Evolutionary conservation across 2,113 vertebrate species (phyloP), one percentile per base, ranked within the genome.

Genomic region (Pitta sordida): DNA sequence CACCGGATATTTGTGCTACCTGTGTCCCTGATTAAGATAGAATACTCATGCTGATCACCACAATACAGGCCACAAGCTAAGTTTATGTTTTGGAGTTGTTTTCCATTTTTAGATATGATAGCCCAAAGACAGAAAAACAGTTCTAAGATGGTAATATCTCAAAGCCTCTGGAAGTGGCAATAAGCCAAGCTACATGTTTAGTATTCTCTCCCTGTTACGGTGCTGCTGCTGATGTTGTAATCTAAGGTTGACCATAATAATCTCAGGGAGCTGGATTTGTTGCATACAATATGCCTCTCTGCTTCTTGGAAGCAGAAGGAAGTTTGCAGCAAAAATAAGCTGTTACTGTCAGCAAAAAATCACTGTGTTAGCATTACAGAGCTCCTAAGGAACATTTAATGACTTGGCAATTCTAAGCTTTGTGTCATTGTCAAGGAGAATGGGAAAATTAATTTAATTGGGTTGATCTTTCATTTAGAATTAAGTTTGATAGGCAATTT

Each of bases 391-490:
- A 83, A 44, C 2, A 0, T 46, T 77, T 69, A 76, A 70, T 77
- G 73, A 43, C 46, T 64, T 68, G 32, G 41, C 51, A 91, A 6
- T 78, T 84, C 34, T 49, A 63, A 74, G 36, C 55, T 91, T 80
- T 88, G 60, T 63, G 29, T 91, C 75, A 62, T 19, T 88, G 74
- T 87, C 75, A 76, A 58, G 53, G 51, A 90, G 51, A 43, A 65
- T 37, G 34, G 58, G 67, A 75, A 91, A 91, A 96, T 90, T 86
- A 83, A 88, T 83, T 85, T 85, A 71, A 82, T 95, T 87, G 59
- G 37, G 76, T 16, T 34, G 69, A 34, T 83, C 20, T 88, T 91
- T 86, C 63, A 43, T 87, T 79, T 80, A 65, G 36, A 59, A 24
- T 88, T 71, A 68, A 71, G 60, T 20, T 71, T 88, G 85, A 77